Percentiles rank a stretch among this genome's conserved stretches.
These are phyloP conservation scores for Lasioglossum zephyrum DNA, from an alignment of 2,888 invertebrate genomes.

Conservation along the genomic window DNA sequence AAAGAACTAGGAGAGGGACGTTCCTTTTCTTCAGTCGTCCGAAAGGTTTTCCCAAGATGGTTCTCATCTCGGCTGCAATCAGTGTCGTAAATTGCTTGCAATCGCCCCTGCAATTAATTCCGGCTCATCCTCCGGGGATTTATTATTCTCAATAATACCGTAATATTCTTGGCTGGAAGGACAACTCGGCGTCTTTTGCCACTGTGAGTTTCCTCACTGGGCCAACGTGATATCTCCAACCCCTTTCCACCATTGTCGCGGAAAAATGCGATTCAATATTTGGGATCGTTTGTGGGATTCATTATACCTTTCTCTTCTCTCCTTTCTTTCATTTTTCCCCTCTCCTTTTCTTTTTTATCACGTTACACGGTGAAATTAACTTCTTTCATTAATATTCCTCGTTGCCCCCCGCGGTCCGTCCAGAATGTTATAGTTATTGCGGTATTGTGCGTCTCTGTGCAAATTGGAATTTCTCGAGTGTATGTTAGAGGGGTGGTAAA, in stretches of 20 bases:
- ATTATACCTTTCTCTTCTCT: constrained; percentile 3
- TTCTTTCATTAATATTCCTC: background rate
- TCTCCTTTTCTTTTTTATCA: background rate
- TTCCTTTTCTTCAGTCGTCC: constrained; percentile 72
- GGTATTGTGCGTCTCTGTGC: too few relatives aligned
- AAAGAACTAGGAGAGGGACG: constrained; percentile 41
- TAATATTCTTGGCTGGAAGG: constrained; percentile 70
- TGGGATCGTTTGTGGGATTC: constrained; percentile 12
- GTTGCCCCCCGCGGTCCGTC: too few relatives aligned
- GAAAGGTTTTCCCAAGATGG: constrained; percentile 77
- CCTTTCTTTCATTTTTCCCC: background rate
- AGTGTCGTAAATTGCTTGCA: constrained; percentile 82
- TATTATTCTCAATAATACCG: constrained; percentile 76
- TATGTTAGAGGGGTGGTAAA: too few relatives aligned
- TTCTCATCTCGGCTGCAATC: constrained; percentile 79
- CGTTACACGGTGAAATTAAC: constrained; percentile 1
- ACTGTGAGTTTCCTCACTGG: constrained; percentile 37
- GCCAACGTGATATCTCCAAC: constrained; percentile 35
- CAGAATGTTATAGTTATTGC: background rate
- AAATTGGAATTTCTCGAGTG: too few relatives aligned
- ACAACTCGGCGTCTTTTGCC: constrained; percentile 41
- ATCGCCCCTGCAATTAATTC: constrained; percentile 81
- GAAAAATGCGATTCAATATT: constrained; percentile 23
- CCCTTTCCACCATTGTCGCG: constrained; percentile 11
- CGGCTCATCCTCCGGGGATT: constrained; percentile 77